Conservation (phyloP, 2,113 vertebrate genomes). For the Macaca mulatta region DNA sequence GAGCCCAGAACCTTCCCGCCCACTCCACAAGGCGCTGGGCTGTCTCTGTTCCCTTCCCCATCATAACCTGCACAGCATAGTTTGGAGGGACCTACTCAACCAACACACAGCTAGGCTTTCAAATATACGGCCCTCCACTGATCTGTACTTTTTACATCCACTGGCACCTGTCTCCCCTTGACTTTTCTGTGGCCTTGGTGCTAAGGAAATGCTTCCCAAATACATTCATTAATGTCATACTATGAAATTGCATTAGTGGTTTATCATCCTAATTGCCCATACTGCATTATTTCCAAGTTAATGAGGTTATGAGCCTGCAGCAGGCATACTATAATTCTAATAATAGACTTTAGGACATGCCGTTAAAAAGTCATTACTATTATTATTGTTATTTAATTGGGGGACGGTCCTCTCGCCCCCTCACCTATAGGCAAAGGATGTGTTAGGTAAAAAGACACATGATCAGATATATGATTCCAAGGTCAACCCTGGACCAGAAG, state of each 20-base stretch:
- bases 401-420: not conserved
- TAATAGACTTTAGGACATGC: not conserved
- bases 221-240: not conserved
- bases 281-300: not conserved
- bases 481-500: not conserved
- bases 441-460: not conserved
- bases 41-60: not conserved
- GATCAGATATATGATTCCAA: not conserved
- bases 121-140: no score
- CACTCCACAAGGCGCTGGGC: not conserved
- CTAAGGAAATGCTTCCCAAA: not conserved
- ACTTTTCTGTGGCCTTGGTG: not conserved
- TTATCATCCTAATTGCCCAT: not conserved
- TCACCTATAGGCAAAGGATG: not conserved
- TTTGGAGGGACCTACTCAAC: not conserved
- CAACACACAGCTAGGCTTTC: accelerated
- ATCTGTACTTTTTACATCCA: not conserved
- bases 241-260: not conserved
- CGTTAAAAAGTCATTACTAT: not conserved
- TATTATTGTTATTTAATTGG: not conserved
- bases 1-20: not conserved
- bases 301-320: not conserved
- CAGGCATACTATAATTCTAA: not conserved
- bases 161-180: not conserved
- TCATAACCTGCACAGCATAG: not conserved